These are phyloP conservation scores for Amphiduros pacificus DNA, from an alignment of 2,888 invertebrate species.

Conservation along the genomic window DNA sequence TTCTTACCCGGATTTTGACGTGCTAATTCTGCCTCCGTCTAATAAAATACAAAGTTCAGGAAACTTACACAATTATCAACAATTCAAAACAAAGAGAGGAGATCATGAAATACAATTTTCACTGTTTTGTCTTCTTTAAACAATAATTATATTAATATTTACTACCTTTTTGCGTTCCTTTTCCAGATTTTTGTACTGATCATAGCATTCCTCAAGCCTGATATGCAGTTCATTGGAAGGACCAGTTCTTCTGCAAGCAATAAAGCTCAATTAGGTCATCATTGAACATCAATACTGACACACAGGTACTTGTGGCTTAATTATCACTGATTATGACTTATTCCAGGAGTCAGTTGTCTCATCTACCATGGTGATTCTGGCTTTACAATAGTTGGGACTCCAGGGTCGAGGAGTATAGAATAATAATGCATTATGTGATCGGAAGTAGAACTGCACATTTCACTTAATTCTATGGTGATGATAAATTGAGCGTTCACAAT, in stretches of 20 bases:
- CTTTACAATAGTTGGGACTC: too few relatives aligned
- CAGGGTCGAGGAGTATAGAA: too few relatives aligned
- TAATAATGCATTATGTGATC: too few relatives aligned
- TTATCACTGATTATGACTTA: too few relatives aligned
- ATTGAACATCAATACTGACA: too few relatives aligned
- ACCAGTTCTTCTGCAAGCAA: constrained; percentile 59
- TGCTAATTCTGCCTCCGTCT: constrained; percentile 75
- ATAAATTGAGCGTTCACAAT: too few relatives aligned
- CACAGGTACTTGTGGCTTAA: too few relatives aligned
- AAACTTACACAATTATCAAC: not conserved
- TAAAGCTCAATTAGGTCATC: too few relatives aligned
- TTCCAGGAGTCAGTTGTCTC: too few relatives aligned
- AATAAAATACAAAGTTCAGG: not conserved
- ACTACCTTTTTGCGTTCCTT: constrained; percentile 73
- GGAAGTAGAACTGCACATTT: too few relatives aligned
- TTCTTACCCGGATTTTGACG: constrained; percentile 78
- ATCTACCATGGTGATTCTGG: too few relatives aligned
- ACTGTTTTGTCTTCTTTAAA: not conserved
- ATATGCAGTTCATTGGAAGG: constrained; percentile 68
- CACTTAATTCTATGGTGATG: too few relatives aligned
- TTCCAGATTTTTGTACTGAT: constrained; percentile 78
- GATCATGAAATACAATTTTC: not conserved
- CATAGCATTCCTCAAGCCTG: constrained; percentile 76
- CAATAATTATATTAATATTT: not conserved
- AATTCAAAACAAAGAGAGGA: not conserved